Conservation (phyloP, 2,113 vertebrate genomes). For the Lepus timidus region DNA sequence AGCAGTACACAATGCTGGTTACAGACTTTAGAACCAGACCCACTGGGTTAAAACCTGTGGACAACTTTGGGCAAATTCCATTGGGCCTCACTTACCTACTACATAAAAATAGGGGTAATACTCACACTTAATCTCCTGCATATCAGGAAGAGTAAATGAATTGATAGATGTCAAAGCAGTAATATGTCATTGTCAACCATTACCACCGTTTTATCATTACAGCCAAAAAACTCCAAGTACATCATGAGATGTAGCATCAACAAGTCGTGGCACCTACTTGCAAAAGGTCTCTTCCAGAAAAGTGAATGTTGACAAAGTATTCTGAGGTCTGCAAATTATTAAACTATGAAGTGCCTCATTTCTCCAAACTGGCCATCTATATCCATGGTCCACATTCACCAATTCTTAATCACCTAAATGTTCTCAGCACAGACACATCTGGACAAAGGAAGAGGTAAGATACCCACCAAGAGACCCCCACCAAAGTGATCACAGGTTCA, state of each 20-base stretch:
- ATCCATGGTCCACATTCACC: not conserved
- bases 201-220: not conserved
- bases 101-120: not conserved
- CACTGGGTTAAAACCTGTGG: not conserved
- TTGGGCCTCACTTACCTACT: not conserved
- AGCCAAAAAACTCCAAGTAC: not conserved
- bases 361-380: not conserved
- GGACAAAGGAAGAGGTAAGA: not conserved
- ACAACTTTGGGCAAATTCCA: not conserved
- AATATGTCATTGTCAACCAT: not conserved
- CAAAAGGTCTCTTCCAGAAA: not conserved
- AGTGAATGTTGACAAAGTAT: not conserved
- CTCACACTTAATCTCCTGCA: not conserved
- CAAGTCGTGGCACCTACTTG: not conserved
- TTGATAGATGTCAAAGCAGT: not conserved
- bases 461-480: not conserved
- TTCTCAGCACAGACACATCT: not conserved
- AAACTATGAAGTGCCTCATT: not conserved
- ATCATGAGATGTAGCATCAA: conserved; percentile 1
- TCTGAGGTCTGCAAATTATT: not conserved
- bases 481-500: conserved; percentile 13
- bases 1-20: not conserved
- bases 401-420: conserved; percentile 12
- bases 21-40: not conserved
- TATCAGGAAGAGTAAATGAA: not conserved